These are phyloP conservation scores for Clarias fuscus DNA, from an alignment of 2,797 vertebrate genomes.

Conservation along the genomic window DNA sequence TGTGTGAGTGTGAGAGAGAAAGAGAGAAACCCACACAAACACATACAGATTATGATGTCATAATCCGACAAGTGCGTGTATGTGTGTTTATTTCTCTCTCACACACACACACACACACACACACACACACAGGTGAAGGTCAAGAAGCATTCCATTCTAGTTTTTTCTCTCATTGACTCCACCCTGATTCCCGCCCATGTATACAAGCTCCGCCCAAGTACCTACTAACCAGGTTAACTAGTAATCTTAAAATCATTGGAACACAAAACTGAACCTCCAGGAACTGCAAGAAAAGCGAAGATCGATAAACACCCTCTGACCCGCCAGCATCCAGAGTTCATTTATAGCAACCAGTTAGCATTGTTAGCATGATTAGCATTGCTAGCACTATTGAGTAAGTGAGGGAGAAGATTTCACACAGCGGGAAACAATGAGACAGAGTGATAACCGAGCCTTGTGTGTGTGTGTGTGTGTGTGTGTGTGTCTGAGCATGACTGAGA, in stretches of 20 bases:
- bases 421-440: background rate
- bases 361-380: background rate
- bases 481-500: background rate
- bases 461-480: background rate
- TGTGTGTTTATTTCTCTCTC: too few species aligned
- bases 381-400: background rate
- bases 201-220: background rate
- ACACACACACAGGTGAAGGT: background rate
- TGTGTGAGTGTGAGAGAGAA: too few species aligned
- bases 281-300: background rate
- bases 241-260: background rate
- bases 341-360: too few species aligned
- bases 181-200: background rate
- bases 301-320: background rate
- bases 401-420: background rate
- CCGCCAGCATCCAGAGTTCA: background rate
- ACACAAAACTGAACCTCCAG: background rate
- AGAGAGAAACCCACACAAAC: background rate
- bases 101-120: background rate
- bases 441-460: background rate
- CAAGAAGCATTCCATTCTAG: too few species aligned
- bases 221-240: background rate
- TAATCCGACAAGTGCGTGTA: too few species aligned
- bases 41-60: background rate
- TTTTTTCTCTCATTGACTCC: background rate